phyloP scores from a whole-genome alignment of 2,797 vertebrate species.

The Lepidocolaptes lacrymiger region DNA sequence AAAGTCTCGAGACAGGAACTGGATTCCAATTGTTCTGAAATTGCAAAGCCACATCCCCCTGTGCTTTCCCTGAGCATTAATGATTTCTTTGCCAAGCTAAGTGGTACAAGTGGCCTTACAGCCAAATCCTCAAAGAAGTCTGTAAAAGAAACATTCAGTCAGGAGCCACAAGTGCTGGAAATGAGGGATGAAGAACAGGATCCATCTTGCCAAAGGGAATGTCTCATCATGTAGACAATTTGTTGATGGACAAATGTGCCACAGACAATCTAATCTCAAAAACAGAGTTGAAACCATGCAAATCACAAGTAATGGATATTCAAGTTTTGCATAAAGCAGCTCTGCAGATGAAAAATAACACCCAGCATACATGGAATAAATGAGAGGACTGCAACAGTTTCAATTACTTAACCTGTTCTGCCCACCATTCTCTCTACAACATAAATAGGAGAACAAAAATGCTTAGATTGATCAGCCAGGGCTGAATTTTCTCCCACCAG shows the following conservation, averaged over 20 bases:
- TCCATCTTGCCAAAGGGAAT: not conserved
- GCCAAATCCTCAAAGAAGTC: not conserved
- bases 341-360: slow-evolving; percentile 19
- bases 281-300: not conserved
- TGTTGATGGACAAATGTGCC: not conserved
- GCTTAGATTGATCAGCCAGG: not conserved
- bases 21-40: not conserved
- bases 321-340: not conserved
- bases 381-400: not conserved
- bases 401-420: not conserved
- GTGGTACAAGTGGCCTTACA: not conserved
- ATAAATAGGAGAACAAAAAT: not conserved
- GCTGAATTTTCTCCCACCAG: not conserved
- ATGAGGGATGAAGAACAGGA: not conserved
- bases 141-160: not conserved
- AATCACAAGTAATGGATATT: not conserved
- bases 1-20: not conserved
- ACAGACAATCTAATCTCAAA: slow-evolving; percentile 8
- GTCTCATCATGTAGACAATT: not conserved
- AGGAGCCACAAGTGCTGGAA: not conserved
- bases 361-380: not conserved
- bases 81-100: not conserved
- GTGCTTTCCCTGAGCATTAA: not conserved
- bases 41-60: not conserved
- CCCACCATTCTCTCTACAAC: not conserved